Evolutionary conservation across 2,113 vertebrate genomes (phyloP).

Genomic region (Sorex fumeus): DNA sequence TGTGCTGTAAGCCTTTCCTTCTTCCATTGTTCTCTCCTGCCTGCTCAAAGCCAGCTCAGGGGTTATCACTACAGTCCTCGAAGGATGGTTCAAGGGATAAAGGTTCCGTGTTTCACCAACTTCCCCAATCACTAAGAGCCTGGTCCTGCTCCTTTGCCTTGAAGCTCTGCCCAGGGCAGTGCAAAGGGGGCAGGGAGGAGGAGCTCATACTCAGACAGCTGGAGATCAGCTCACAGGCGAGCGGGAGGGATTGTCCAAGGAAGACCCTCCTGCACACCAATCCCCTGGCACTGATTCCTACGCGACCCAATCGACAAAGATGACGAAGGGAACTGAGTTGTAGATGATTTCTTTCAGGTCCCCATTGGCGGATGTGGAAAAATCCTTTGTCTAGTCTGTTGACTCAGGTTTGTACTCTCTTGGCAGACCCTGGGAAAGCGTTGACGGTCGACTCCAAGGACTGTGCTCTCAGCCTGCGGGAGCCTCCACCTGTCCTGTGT

Average conservation of each 20-base stretch:
- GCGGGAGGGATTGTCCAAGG: neutral
- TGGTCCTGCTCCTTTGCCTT: constrained; percentile 24
- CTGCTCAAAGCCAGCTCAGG: neutral
- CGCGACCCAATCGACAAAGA: neutral
- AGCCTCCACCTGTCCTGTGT: neutral
- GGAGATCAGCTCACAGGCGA: neutral
- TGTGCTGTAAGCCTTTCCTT: neutral
- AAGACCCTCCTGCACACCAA: neutral
- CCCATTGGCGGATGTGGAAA: neutral
- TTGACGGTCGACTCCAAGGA: neutral
- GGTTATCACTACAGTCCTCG: neutral
- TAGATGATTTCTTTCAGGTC: neutral
- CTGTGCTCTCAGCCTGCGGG: neutral
- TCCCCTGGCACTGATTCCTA: neutral
- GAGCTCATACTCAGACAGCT: neutral
- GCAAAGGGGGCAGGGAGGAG: neutral
- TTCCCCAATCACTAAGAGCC: neutral
- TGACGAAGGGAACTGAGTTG: neutral
- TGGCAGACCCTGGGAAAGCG: neutral
- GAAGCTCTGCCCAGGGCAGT: neutral
- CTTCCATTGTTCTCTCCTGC: neutral
- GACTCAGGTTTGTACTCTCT: neutral
- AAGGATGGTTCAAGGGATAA: neutral
- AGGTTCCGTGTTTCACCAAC: neutral
- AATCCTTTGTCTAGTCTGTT: neutral